These are phyloP conservation scores for Amorpha juglandis DNA, from an alignment of 2,888 invertebrate genomes.

Conservation along the genomic window DNA sequence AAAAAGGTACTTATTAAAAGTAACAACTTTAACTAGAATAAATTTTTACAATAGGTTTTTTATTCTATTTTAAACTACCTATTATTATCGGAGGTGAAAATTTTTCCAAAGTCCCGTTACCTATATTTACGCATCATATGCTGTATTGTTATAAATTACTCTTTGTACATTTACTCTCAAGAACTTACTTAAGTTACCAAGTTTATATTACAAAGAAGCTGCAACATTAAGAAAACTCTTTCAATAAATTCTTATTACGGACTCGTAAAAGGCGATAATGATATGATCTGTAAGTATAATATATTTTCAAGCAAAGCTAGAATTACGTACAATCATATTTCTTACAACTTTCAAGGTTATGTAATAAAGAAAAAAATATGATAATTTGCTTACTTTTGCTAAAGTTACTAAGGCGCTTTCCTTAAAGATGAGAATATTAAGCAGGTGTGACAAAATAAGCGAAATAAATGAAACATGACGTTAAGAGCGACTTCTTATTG, in stretches of 20 bases:
- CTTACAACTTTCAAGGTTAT: constrained; percentile 8
- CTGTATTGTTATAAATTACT: background rate
- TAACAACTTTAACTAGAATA: too few relatives aligned
- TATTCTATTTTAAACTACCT: too few relatives aligned
- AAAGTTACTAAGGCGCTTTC: background rate
- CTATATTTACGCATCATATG: constrained; percentile 3
- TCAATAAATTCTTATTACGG: constrained; percentile 18
- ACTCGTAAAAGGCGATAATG: constrained; percentile 17
- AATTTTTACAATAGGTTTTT: too few relatives aligned
- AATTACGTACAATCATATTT: background rate
- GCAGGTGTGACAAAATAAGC: background rate
- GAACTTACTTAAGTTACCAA: background rate
- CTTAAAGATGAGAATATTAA: constrained; percentile 1
- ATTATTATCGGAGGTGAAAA: too few relatives aligned
- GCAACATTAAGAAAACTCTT: constrained; percentile 13
- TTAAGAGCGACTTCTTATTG: background rate
- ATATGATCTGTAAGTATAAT: constrained; percentile 10
- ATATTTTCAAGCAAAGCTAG: constrained; percentile 8
- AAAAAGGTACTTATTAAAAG: too few relatives aligned
- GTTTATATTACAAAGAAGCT: background rate
- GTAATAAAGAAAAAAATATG: constrained; percentile 17
- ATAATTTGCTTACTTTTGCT: constrained; percentile 18
- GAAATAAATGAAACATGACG: background rate
- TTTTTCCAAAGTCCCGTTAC: background rate
- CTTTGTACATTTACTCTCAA: background rate